Evolutionary conservation across 2,113 vertebrate species (phyloP).

Genomic region (Struthio camelus): DNA sequence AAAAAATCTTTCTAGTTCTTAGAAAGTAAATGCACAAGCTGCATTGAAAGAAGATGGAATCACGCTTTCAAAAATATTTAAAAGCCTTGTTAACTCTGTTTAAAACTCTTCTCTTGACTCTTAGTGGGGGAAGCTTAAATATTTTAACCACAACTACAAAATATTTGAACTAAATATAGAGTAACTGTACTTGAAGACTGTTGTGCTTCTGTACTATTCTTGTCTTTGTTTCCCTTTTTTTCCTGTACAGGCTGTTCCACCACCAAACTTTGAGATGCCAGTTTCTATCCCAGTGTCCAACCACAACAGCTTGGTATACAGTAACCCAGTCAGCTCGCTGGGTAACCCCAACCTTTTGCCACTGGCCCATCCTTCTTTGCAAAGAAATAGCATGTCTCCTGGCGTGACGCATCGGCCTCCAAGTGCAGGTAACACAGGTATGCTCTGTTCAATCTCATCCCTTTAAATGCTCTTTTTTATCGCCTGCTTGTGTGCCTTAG

Average conservation of each 20-base stretch:
- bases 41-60: constrained; percentile 10
- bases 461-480: neutral
- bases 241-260: constrained; percentile 88
- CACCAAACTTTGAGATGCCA: constrained; percentile 97
- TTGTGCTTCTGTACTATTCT: constrained; percentile 48
- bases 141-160: constrained; percentile 22
- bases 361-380: constrained; percentile 94
- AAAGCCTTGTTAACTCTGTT: constrained; percentile 4
- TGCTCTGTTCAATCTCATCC: neutral
- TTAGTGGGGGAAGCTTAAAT: neutral
- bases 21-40: constrained; percentile 15
- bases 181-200: constrained; percentile 6
- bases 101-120: neutral
- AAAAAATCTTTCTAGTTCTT: neutral
- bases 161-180: constrained; percentile 46
- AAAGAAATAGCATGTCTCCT: constrained; percentile 99
- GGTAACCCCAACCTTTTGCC: constrained; percentile 98
- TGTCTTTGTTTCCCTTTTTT: constrained; percentile 55
- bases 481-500: neutral
- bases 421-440: constrained; percentile 95
- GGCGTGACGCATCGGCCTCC: constrained; percentile 96
- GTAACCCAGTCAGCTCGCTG: constrained; percentile 91
- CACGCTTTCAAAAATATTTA: constrained; percentile 4
- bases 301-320: constrained; percentile 96
- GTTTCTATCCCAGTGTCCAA: constrained; percentile 98